Base-by-base conservation (phyloP, 2,888 invertebrate species). In the Drosophila nr. medialis region DNA sequence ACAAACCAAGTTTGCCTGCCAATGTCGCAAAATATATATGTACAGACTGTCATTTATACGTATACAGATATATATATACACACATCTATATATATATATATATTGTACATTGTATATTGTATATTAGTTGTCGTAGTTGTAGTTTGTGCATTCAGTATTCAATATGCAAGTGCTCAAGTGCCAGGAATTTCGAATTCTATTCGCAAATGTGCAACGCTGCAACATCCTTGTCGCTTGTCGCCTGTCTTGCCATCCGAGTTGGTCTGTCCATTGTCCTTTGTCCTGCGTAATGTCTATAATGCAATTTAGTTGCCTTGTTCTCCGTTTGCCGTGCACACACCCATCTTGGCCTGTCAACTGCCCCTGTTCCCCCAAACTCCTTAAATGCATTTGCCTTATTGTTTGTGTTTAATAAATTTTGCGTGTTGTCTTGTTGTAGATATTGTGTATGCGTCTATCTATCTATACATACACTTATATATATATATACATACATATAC, bases 331-430 rank as follows among this genome's bases (percentile, higher is more conserved):
- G 76, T 60, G 63, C 78, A 73, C 81, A 83, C 81, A 83, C 75
- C 75, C 80, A 74, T 68, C 65, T 74, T 70, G 50, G 45, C 42
- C 49, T 68, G 74, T 61, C 66, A 38, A n/a, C 72, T 50, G 59
- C 48, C 40, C 34, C 45, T 21, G 10, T 42, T 11, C 53, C 10
- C 24, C 50, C 40, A n/a, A 27, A 48, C 74, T 85, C 88, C 91
- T 89, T 86, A 80, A 86, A 90, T 85, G 86, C 90, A 90, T 88
- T 90, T 90, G 83, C 83, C 81, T 89, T 87, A 87, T 87, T 87
- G 89, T 87, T 87, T 87, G 86, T 87, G 86, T 87, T 86, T 89
- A 87, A 90, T 90, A 90, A 91, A 90, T 91, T 91, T 84, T 87
- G 75, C 74, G 80, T 84, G 80, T 77, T 81, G 81, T 75, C 79